Evolutionary conservation across 2,797 vertebrate species (phyloP), one percentile per base, ranked within the genome.

Genomic region (Distichodus sexfasciatus): DNA sequence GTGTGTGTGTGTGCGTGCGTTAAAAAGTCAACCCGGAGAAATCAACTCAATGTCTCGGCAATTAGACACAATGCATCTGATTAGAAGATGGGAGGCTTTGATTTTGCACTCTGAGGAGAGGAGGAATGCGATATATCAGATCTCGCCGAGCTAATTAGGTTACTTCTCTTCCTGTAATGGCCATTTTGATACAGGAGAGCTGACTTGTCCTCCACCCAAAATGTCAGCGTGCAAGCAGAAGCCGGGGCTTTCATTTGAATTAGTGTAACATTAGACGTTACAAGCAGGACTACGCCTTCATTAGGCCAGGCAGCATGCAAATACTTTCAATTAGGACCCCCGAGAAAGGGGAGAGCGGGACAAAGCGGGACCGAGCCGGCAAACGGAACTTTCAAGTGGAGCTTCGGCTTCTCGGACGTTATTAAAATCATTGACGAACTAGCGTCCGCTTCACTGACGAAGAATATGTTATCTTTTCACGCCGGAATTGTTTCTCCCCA

Each of bases 41-140:
- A 74, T 78, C 54, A 81, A 69, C 65, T 78, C 61, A 66, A 87
- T 90, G 90, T 87, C 84, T 72, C 80, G 86, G 88, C 89, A 93
- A 93, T 94, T 95, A 93, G 93, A 89, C 92, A 93, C 91, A 91
- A 85, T 90, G 87, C 92, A 93, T 92, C 90, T 93, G 93, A 94
- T 95, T 90, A 95, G 92, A 94, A 93, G 88, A 87, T 83, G 81
- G 85, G 2, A 66, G 60, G 71, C 87, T 87, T 85, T 82, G 85
- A 81, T 89, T n/a, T 87, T 88, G 88, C 64, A 26, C 64, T 88
- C 87, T 90, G 87, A 88, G 88, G 89, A 89, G 86, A 87, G 85
- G 84, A 82, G 74, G 84, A 87, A 85, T 87, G 81, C 84, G 84
- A 87, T 76, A 74, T 85, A 87, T 90, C 87, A 87, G 88, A 88